Percentiles rank a stretch among this genome's conserved stretches.
Conservation (phyloP, 2,888 invertebrate genomes). For the Cosmopolites sordidus region DNA sequence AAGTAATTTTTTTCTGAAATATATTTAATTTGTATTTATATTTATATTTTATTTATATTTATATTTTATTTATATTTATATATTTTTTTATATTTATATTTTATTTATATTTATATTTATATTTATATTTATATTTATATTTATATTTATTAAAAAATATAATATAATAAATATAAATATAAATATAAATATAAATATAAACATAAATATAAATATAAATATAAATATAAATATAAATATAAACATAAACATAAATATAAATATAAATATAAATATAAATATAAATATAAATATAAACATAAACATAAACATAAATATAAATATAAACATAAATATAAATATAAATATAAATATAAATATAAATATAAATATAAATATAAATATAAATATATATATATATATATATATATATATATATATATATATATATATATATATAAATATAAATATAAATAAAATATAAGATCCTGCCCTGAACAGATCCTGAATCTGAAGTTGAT, state of each 20-base stretch:
- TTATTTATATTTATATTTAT: no score
- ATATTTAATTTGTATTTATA: no score
- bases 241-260: not conserved
- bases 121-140: no score
- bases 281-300: not conserved
- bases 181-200: conserved; percentile 3
- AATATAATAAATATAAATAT: not conserved
- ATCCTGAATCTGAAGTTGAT: no score
- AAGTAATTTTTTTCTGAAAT: no score
- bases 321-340: conserved; percentile 2
- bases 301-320: not conserved
- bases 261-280: no score
- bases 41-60: no score
- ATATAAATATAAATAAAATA: conserved; percentile 4
- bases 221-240: not conserved
- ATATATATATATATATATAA: conserved; percentile 5
- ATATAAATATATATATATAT: conserved; percentile 5
- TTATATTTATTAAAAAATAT: no score
- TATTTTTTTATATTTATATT: no score
- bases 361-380: conserved; percentile 3
- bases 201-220: not conserved
- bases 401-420: conserved; percentile 4
- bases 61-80: no score
- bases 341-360: conserved; percentile 3
- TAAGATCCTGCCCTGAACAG: no score